Percentiles rank a stretch among this genome's conserved stretches.
These are phyloP conservation scores for Aeoliscus strigatus DNA, from an alignment of 2,797 vertebrate genomes.

Conservation along the genomic window DNA sequence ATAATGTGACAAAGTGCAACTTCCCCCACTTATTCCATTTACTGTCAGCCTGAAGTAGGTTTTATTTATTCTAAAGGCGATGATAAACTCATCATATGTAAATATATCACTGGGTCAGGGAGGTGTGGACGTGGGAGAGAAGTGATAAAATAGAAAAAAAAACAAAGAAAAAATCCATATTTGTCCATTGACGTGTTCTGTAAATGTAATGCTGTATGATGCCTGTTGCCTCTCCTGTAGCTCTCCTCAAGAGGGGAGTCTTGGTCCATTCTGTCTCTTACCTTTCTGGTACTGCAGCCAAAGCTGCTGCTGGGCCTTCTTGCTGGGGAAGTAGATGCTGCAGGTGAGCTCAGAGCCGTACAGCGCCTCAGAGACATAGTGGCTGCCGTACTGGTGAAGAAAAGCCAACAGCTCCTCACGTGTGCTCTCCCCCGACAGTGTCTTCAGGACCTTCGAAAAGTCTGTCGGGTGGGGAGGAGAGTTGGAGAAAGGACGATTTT, in stretches of 20 bases:
- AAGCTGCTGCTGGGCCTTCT: conserved; percentile 97
- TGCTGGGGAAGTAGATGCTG: conserved; percentile 95
- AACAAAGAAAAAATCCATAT: too few relatives aligned
- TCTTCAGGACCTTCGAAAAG: conserved; percentile 92
- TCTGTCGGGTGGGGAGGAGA: conserved; percentile 63
- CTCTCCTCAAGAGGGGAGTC: not conserved
- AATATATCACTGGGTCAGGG: too few relatives aligned
- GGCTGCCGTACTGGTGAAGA: conserved; percentile 89
- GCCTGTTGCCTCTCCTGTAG: not conserved
- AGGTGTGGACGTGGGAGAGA: too few relatives aligned
- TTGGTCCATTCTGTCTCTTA: conserved; percentile 45
- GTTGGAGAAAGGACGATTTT: conserved; percentile 3
- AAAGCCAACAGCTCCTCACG: conserved; percentile 90
- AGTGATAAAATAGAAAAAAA: too few relatives aligned
- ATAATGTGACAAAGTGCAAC: conserved; percentile 4
- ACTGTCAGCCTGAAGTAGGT: too few relatives aligned
- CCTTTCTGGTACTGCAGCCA: conserved; percentile 99
- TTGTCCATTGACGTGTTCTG: too few relatives aligned
- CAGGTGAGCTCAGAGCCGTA: conserved; percentile 97
- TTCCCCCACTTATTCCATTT: too few relatives aligned
- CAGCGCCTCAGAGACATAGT: conserved; percentile 91
- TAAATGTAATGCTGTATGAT: too few relatives aligned
- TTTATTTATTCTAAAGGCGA: too few relatives aligned
- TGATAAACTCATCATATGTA: too few relatives aligned
- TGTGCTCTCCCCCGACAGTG: conserved; percentile 87